Evolutionary conservation across 2,113 vertebrate genomes (phyloP), one percentile per base, ranked within the genome.

Genomic region (Progne subis): DNA sequence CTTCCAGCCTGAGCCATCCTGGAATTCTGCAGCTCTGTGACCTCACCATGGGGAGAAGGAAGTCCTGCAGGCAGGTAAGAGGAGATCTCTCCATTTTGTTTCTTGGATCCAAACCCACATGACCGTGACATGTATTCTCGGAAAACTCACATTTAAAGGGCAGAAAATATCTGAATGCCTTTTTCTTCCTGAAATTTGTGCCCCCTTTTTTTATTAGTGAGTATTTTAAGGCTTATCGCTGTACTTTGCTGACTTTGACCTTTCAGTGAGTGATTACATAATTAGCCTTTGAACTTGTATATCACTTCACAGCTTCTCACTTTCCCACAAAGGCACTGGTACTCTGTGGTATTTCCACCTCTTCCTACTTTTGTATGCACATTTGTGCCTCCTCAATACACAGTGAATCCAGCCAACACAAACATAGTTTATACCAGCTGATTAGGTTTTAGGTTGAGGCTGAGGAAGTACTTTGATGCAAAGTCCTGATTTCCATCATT

Each of bases 351-450:
- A 94, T 98, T 98, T 98, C 96, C 87, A 96, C 95, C 92, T 96
- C 94, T 98, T 98, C 97, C 97, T 97, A 96, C 96, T 82, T 98
- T 98, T 98, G 96, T 97, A 65, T 86, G 77, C 59, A 89, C 60
- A 86, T 55, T 96, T 95, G 32, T 86, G 79, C 95, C 72, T 93
- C 60, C 90, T 96, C n/a, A 72, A 72, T 82, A 41, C 63, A 84
- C 41, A 49, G 15, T 25, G 39, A 70, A 77, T 60, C 72, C 80
- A 86, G 94, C 97, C 98, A 97, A 93, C 71, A 84, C 32, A 98
- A 98, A 90, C 81, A 96, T 89, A 75, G 67, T 97, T 94, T 71
- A 71, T 53, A 93, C 41, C 94, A 96, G 79, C 88, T 96, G 85
- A 95, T 96, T 97, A 95, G 85, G 55, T 83, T 92, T 72, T 80